phyloP scores from a whole-genome alignment of 1,140 invertebrate species.

The Calliopsis andreniformis region DNA sequence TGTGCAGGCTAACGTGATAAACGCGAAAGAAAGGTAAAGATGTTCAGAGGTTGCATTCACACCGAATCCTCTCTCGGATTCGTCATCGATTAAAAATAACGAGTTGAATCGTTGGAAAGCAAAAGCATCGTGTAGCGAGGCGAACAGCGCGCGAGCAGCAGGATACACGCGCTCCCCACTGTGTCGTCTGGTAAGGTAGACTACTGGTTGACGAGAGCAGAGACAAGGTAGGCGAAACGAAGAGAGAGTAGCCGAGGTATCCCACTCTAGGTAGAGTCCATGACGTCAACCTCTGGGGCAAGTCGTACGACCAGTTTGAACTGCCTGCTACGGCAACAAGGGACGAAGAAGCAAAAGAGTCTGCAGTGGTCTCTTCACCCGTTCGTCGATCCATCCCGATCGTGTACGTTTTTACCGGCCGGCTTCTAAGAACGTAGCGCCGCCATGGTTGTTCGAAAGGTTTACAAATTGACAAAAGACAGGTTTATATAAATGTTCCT shows the following conservation, averaged over 20 bases:
- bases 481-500: too few species aligned
- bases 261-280: slow-evolving; percentile 72
- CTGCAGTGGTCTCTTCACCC: slow-evolving; percentile 24
- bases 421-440: slow-evolving; percentile 30
- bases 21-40: background rate
- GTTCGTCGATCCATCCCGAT: slow-evolving; percentile 24
- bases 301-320: slow-evolving; percentile 76
- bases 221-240: slow-evolving; percentile 29
- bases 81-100: slow-evolving; percentile 61
- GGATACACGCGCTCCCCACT: slow-evolving; percentile 52
- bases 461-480: background rate
- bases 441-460: slow-evolving; percentile 32
- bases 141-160: slow-evolving; percentile 35
- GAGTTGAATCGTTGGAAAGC: slow-evolving; percentile 26
- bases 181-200: slow-evolving; percentile 28
- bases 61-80: slow-evolving; percentile 39
- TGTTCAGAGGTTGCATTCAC: background rate
- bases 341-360: slow-evolving; percentile 54
- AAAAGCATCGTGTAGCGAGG: slow-evolving; percentile 2
- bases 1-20: background rate
- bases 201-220: slow-evolving; percentile 31
- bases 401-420: slow-evolving; percentile 52
- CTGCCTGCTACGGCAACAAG: slow-evolving; percentile 60
- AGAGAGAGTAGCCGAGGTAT: slow-evolving; percentile 66
- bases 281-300: slow-evolving; percentile 73